These are phyloP conservation scores for Aricia artaxerxes DNA, from an alignment of 2,888 invertebrate genomes.

Conservation along the genomic window DNA sequence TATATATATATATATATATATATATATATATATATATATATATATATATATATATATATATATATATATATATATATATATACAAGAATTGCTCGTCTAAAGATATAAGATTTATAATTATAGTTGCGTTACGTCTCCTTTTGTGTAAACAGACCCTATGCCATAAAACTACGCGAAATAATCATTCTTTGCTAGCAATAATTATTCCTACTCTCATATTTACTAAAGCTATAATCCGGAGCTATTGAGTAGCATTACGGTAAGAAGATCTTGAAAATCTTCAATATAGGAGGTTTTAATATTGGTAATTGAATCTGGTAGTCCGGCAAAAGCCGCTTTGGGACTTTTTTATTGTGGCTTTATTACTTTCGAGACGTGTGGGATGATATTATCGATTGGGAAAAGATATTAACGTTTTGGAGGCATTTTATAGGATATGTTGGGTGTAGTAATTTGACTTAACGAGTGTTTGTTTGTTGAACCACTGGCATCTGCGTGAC, in stretches of 20 bases:
- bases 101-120: no score
- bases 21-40: no score
- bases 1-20: no score
- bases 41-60: no score
- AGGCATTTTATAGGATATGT: neutral
- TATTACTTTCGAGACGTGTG: slow-evolving; percentile 17
- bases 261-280: slow-evolving; percentile 17
- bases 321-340: slow-evolving; percentile 15
- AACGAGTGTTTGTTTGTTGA: no score
- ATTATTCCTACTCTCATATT: neutral
- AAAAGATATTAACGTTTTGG: slow-evolving; percentile 36
- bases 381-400: slow-evolving; percentile 2
- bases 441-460: no score
- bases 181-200: neutral
- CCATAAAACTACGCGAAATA: neutral
- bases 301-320: slow-evolving; percentile 25
- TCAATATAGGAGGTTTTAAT: slow-evolving; percentile 19
- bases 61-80: no score
- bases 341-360: slow-evolving; percentile 24
- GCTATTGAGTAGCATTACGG: neutral
- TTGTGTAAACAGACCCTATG: neutral
- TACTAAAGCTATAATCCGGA: neutral
- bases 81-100: no score
- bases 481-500: no score
- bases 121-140: neutral